Percentiles rank a stretch among this genome's conserved stretches.
These are phyloP conservation scores for Willisornis vidua DNA, from an alignment of 2,113 vertebrate genomes.

Conservation along the genomic window DNA sequence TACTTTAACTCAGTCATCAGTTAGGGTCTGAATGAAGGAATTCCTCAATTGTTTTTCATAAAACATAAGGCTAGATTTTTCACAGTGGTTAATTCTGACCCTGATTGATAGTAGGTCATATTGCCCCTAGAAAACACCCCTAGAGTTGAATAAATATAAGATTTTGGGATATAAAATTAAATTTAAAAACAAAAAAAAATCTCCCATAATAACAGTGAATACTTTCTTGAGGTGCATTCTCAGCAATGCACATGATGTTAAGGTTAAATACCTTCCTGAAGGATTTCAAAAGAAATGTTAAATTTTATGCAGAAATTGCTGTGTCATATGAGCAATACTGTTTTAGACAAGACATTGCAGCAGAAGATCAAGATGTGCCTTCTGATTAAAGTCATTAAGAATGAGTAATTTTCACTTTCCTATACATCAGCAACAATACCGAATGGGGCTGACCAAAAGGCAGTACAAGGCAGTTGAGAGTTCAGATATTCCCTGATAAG, in stretches of 20 bases:
- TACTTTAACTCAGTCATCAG: neutral
- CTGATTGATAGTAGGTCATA: neutral
- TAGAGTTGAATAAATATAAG: neutral
- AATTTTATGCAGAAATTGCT: constrained; percentile 13
- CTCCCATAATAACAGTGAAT: neutral
- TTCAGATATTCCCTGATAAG: neutral
- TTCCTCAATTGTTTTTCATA: neutral
- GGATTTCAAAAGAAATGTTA: neutral
- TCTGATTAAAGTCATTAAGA: neutral
- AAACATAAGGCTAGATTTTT: neutral
- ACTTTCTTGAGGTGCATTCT: neutral
- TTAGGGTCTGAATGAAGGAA: neutral
- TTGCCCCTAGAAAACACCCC: neutral
- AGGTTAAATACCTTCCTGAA: neutral
- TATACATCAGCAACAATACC: neutral
- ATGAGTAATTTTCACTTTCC: neutral
- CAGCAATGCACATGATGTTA: neutral
- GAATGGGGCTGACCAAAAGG: neutral
- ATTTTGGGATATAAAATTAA: neutral
- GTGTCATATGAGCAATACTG: neutral
- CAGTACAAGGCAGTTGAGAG: neutral
- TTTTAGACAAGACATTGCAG: neutral
- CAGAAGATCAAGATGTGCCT: neutral
- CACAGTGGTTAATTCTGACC: neutral
- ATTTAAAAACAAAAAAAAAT: neutral